Base-by-base conservation (phyloP, 1,140 invertebrate genomes). In the Drosophila insularis region DNA sequence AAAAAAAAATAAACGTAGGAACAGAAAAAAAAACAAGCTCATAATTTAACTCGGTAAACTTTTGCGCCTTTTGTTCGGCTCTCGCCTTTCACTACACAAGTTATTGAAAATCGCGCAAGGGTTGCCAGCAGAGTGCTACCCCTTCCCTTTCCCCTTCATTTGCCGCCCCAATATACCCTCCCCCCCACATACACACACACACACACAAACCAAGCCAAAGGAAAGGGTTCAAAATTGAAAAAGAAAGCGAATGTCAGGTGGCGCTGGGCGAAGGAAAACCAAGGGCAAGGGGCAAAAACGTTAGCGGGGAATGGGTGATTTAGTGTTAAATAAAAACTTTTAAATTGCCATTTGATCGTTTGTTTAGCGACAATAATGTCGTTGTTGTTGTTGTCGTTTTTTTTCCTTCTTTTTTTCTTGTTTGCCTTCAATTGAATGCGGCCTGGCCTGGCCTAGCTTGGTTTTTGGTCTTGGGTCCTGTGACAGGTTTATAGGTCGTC, bases 321-420 rank as follows among this genome's bases (percentile, higher is more conserved):
- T 90, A 90, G 89, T 90, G 89, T 90, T 90, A 81, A 90, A 90
- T 90, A 90, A 90, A 90, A 90, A 90, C 89, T 90, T 90, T 90
- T 89, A 90, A 90, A 90, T 90, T 90, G 89, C 84, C 89, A 90
- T 90, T 90, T 90, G 89, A 90, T 90, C 89, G 89, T 90, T 90
- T 90, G 89, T 90, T 90, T 90, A 90, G 89, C 89, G 89, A 90
- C 89, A 90, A 90, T 90, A 90, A 90, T 90, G 89, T 81, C 80
- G 79, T 80, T 73, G 72, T 81, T 71, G 63, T 72, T 67, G 65
- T 63, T 56, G 73, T 56, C 54, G 63, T 64, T 67, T 66, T 11
- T 67, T 40, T 65, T 63, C 58, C 21, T 55, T 4, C 19, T 35
- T 31, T 54, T 21, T 21, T 27, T 23, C 27, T 35, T 59, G 19